phyloP scores from a whole-genome alignment of 2,797 vertebrate species.

The Molossus alvarezi region DNA sequence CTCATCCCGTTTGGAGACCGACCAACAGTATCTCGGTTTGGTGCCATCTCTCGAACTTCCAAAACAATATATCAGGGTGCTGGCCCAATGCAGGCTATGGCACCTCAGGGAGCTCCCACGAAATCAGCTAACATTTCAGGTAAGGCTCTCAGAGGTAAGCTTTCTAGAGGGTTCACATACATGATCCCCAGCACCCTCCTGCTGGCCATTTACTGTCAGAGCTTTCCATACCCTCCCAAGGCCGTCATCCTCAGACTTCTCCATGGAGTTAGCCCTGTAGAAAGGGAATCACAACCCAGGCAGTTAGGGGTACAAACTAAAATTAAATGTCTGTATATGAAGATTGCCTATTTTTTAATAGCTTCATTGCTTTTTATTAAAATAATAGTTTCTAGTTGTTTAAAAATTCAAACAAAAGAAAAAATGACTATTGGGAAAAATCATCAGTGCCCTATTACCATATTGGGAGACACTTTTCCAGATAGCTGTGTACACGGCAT shows the following conservation, averaged over 20 bases:
- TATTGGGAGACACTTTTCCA: conserved; percentile 4
- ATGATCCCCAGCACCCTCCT: background rate
- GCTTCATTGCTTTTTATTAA: conserved; percentile 37
- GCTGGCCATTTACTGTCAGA: background rate
- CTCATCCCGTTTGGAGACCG: conserved; percentile 99
- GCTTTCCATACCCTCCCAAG: background rate
- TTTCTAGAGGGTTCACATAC: background rate
- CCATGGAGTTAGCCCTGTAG: background rate
- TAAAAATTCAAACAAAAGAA: background rate
- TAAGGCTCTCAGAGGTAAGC: conserved; percentile 74
- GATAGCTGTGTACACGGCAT: background rate
- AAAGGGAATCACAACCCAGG: background rate
- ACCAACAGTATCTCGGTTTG: conserved; percentile 98
- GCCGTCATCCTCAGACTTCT: conserved; percentile 3
- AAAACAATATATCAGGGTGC: conserved; percentile 97
- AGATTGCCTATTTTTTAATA: background rate
- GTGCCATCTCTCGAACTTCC: conserved; percentile 98
- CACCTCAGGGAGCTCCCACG: conserved; percentile 92
- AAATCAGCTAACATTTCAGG: conserved; percentile 91
- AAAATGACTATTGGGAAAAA: background rate
- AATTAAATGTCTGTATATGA: conserved; percentile 12
- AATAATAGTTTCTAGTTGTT: conserved; percentile 31
- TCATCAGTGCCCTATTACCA: background rate
- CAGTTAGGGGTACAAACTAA: conserved; percentile 30
- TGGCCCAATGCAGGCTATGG: conserved; percentile 95